These are phyloP conservation scores for Pangasius krempfi DNA, from an alignment of 2,797 vertebrate genomes.

Conservation along the genomic window DNA sequence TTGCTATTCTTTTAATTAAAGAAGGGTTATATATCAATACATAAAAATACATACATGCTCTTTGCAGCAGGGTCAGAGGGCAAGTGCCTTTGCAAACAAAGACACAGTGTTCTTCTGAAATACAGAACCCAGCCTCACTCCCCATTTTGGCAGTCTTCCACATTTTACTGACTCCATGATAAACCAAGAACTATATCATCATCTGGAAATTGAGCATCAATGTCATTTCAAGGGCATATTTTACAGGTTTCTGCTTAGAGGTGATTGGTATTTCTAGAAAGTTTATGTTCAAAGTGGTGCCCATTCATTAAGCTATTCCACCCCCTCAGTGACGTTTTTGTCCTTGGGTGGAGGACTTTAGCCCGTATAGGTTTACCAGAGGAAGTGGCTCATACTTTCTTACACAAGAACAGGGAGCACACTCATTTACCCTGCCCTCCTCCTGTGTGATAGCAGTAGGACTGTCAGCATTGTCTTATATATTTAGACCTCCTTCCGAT, in stretches of 20 bases:
- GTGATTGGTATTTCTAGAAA: background rate
- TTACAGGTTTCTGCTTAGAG: slow-evolving; percentile 25
- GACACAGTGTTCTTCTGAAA: slow-evolving; percentile 52
- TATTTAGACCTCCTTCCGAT: slow-evolving; percentile 68
- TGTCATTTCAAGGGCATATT: slow-evolving; percentile 44
- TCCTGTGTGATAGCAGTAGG: slow-evolving; percentile 42
- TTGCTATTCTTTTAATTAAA: background rate
- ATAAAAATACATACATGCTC: slow-evolving; percentile 21
- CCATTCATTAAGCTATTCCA: slow-evolving; percentile 23
- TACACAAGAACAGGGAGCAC: slow-evolving; percentile 44
- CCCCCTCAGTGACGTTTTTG: slow-evolving; percentile 30
- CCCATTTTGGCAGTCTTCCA: slow-evolving; percentile 36
- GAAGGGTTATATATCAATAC: slow-evolving; percentile 48
- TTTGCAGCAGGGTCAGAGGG: slow-evolving; percentile 31
- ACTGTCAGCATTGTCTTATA: slow-evolving; percentile 61
- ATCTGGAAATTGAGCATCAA: slow-evolving; percentile 41
- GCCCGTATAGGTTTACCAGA: slow-evolving; percentile 38
- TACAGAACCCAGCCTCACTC: slow-evolving; percentile 24
- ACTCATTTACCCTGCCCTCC: slow-evolving; percentile 49
- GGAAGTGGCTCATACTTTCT: slow-evolving; percentile 46
- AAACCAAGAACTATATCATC: slow-evolving; percentile 48
- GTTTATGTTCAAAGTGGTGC: slow-evolving; percentile 7
- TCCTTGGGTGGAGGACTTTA: slow-evolving; percentile 54
- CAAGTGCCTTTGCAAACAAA: slow-evolving; percentile 59
- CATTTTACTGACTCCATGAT: slow-evolving; percentile 50